A percentile compares a stretch with the other conserved stretches of the same genome.
Conservation (phyloP, 2,888 invertebrate genomes). For the Cheilosia scutellata region DNA sequence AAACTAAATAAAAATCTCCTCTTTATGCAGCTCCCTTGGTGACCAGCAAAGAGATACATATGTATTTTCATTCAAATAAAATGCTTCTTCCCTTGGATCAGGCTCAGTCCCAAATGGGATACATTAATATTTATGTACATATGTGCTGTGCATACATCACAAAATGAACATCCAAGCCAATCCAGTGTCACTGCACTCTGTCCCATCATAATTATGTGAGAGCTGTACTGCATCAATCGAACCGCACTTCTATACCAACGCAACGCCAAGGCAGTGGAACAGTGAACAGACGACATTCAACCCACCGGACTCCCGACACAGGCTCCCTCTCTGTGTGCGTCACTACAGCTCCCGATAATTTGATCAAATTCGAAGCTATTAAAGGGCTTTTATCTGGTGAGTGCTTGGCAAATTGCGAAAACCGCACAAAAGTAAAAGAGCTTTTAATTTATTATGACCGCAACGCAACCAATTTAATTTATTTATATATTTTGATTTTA, state of each 20-base stretch:
- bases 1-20: no score
- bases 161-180: no score
- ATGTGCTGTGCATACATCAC: no score
- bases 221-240: constrained; percentile 58
- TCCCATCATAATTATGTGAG: constrained; percentile 60
- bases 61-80: not conserved
- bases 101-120: not conserved
- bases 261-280: not conserved
- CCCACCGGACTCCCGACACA: constrained; percentile 16
- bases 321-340: constrained; percentile 39
- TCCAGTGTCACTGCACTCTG: not conserved
- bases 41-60: not conserved
- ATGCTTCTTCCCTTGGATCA: constrained; percentile 14
- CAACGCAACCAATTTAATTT: constrained; percentile 75
- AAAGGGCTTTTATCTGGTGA: constrained; percentile 76
- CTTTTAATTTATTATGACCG: constrained; percentile 76
- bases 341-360: constrained; percentile 65
- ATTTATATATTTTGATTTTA: constrained; percentile 76
- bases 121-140: not conserved
- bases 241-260: constrained; percentile 42
- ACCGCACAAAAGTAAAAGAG: constrained; percentile 76
- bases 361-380: constrained; percentile 74
- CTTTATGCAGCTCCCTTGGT: no score
- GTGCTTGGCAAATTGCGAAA: constrained; percentile 75
- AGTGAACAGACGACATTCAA: not conserved